Conservation (phyloP, 2,113 vertebrate genomes). For the Pithys albifrons region DNA sequence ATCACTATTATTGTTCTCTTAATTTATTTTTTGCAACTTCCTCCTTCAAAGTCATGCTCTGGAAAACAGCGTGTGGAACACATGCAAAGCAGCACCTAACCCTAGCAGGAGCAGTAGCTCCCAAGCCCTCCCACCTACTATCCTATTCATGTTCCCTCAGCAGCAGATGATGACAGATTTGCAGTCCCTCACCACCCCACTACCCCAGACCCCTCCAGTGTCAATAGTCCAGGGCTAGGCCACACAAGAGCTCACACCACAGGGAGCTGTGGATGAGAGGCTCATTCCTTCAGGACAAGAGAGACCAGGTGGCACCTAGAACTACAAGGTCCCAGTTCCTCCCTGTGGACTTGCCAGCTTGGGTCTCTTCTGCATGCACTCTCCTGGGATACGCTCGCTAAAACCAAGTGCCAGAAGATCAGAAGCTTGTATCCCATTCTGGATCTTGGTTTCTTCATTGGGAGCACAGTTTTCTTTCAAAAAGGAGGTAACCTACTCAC, state of each 20-base stretch:
- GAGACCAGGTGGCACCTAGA: neutral
- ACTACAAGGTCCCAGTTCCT: neutral
- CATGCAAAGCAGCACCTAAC: neutral
- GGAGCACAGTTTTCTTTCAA: neutral
- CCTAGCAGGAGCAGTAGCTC: neutral
- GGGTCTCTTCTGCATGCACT: rapidly evolving
- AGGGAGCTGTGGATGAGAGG: neutral
- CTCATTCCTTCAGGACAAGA: neutral
- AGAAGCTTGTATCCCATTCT: neutral
- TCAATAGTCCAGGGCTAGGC: neutral
- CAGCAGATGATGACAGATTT: neutral
- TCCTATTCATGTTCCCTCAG: neutral
- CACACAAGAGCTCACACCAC: neutral
- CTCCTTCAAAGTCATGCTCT: neutral
- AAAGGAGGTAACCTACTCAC: neutral
- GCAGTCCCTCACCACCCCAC: rapidly evolving
- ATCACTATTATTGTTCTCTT: neutral
- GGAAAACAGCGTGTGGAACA: neutral
- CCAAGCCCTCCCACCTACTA: neutral
- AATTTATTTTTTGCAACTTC: neutral
- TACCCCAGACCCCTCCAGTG: neutral
- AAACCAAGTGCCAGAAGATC: neutral
- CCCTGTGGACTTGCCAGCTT: neutral
- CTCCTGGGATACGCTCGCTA: neutral
- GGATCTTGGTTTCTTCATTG: neutral